phyloP scores from a whole-genome alignment of 1,140 invertebrate species.

The Drosophila mauritiana region DNA sequence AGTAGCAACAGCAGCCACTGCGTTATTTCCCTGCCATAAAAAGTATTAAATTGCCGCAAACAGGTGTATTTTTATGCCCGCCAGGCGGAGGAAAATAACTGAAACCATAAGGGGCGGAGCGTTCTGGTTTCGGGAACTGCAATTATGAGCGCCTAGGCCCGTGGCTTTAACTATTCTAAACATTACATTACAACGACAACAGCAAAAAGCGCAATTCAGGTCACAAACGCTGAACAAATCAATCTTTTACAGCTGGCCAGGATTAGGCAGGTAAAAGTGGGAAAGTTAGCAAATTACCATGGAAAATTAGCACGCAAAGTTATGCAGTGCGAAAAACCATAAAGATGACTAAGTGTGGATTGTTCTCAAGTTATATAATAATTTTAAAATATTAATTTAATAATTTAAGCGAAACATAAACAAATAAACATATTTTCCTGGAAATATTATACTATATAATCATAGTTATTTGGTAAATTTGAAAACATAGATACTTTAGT shows the following conservation, averaged over 20 bases:
- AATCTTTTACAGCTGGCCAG: constrained; percentile 6
- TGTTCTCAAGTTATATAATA: too few relatives aligned
- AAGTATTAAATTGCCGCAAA: constrained; percentile 82
- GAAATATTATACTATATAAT: too few relatives aligned
- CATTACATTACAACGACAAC: neutral
- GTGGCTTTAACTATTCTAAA: constrained; percentile 26
- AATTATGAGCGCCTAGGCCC: constrained; percentile 54
- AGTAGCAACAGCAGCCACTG: constrained; percentile 48
- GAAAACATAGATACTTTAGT: too few relatives aligned
- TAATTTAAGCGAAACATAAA: too few relatives aligned
- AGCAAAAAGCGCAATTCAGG: constrained; percentile 28
- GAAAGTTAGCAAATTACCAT: neutral
- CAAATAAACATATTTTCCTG: too few relatives aligned
- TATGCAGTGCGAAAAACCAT: too few relatives aligned
- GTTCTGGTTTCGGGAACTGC: constrained; percentile 44
- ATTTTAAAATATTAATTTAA: too few relatives aligned
- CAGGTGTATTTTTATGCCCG: constrained; percentile 78
- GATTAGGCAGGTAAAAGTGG: constrained; percentile 3
- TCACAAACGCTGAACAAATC: constrained; percentile 7
- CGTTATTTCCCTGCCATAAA: constrained; percentile 77
- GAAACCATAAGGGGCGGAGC: constrained; percentile 10
- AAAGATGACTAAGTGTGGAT: too few relatives aligned
- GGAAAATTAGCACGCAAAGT: neutral
- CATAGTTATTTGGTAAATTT: too few relatives aligned
- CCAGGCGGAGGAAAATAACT: constrained; percentile 34